phyloP scores from a whole-genome alignment of 2,888 invertebrate genomes.

The Drosophila kambysellisi region DNA sequence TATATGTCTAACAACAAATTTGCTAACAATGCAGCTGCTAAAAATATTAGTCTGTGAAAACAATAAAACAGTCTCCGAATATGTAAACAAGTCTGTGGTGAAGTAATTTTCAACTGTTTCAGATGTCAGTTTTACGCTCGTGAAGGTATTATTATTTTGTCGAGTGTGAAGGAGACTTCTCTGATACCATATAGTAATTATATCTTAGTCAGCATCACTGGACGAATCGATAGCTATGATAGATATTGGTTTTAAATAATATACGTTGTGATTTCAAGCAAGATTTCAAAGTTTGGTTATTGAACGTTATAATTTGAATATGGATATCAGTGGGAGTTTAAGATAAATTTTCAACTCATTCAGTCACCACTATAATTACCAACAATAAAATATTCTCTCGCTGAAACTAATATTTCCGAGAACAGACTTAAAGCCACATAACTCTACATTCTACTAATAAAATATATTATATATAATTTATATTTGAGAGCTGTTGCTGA shows the following conservation, averaged over 20 bases:
- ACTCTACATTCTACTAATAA: not conserved
- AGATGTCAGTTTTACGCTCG: not conserved
- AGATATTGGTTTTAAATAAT: not conserved
- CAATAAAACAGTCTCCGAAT: not conserved
- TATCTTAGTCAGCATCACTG: not conserved
- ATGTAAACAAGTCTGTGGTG: not conserved
- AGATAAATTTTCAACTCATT: not conserved
- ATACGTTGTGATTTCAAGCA: not conserved
- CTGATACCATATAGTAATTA: not conserved
- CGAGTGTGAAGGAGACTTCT: not conserved
- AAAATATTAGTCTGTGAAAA: not conserved
- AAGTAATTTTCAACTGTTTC: not conserved
- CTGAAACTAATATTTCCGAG: not conserved
- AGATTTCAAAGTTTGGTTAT: not conserved
- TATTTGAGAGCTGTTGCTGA: not conserved
- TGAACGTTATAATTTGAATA: not conserved
- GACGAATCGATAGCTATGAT: not conserved
- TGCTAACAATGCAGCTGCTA: constrained; percentile 2
- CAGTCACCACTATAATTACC: not conserved
- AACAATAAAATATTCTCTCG: not conserved
- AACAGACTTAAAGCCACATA: not conserved
- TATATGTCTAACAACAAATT: not conserved
- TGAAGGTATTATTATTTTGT: not conserved
- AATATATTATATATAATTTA: not conserved
- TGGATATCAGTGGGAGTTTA: not conserved